A percentile compares a stretch with the other conserved stretches of the same genome.
These are phyloP conservation scores for Alcedo quadribrachys DNA, from an alignment of 2,797 vertebrate species.

Conservation along the genomic window DNA sequence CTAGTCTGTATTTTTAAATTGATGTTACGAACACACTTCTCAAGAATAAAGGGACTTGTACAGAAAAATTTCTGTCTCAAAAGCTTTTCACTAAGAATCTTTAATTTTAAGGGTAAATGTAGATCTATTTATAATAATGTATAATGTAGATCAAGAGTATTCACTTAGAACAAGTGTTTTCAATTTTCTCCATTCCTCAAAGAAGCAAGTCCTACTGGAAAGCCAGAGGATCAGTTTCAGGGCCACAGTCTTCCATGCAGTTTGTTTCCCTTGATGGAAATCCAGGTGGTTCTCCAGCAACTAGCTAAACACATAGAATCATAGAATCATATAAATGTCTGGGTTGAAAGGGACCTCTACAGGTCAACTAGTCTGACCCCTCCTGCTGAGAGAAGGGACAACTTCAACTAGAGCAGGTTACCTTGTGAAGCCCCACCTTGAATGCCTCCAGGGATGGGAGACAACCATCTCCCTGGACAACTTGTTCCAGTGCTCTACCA, in stretches of 20 bases:
- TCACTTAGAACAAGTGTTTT: not conserved
- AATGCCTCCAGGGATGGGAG: no score
- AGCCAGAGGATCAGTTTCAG: not conserved
- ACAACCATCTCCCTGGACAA: no score
- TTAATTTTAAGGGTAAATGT: not conserved
- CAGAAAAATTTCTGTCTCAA: not conserved
- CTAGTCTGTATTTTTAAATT: not conserved
- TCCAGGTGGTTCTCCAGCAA: not conserved
- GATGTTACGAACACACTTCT: not conserved
- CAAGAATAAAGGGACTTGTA: not conserved
- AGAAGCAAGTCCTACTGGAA: not conserved
- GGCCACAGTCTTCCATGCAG: not conserved
- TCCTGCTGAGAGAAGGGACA: no score
- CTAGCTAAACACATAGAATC: not conserved
- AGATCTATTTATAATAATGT: not conserved
- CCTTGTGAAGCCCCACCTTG: no score
- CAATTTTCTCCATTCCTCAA: not conserved
- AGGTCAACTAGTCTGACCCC: no score
- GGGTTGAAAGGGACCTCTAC: no score
- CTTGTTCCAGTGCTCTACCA: no score
- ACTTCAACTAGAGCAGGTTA: no score
- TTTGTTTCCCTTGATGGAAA: not conserved
- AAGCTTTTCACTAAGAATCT: not conserved
- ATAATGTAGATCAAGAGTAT: no score
- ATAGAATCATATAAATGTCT: no score